Percentiles rank a stretch among this genome's conserved stretches.
phyloP scores from a whole-genome alignment of 2,888 invertebrate genomes.

The Meta bourneti region DNA sequence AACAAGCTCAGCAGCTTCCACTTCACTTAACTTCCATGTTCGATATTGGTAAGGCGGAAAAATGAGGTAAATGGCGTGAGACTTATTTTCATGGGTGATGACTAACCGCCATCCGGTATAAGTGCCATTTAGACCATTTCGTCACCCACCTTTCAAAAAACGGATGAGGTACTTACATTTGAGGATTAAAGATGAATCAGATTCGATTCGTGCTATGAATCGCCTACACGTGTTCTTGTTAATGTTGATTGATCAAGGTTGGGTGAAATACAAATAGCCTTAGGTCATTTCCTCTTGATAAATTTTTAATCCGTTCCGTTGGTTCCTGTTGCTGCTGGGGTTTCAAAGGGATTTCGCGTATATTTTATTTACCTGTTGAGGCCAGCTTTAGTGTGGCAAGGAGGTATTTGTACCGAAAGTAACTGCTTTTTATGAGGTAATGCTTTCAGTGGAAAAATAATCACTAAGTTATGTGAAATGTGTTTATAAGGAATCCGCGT shows the following conservation, averaged over 20 bases:
- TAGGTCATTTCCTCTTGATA: neutral
- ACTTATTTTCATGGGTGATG: neutral
- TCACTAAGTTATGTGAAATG: too few relatives aligned
- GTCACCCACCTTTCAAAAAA: slow-evolving; percentile 1
- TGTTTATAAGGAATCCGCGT: too few relatives aligned
- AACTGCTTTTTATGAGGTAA: too few relatives aligned
- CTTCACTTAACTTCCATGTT: slow-evolving; percentile 9
- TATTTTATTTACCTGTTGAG: too few relatives aligned
- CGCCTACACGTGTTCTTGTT: neutral
- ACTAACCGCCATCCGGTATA: slow-evolving; percentile 1
- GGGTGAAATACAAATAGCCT: neutral
- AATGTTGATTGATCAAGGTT: neutral
- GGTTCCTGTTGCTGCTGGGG: neutral
- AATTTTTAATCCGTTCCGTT: neutral
- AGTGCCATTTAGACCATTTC: neutral
- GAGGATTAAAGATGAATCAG: neutral
- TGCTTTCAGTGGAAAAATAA: too few relatives aligned
- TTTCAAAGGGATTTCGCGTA: too few relatives aligned
- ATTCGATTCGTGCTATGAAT: neutral
- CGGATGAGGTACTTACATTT: slow-evolving; percentile 6
- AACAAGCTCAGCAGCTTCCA: neutral
- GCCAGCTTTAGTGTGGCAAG: too few relatives aligned
- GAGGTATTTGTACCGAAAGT: too few relatives aligned
- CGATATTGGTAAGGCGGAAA: slow-evolving; percentile 2
- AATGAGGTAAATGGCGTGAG: neutral